Conservation (phyloP, 2,797 vertebrate species). For the Eremophila alpestris region DNA sequence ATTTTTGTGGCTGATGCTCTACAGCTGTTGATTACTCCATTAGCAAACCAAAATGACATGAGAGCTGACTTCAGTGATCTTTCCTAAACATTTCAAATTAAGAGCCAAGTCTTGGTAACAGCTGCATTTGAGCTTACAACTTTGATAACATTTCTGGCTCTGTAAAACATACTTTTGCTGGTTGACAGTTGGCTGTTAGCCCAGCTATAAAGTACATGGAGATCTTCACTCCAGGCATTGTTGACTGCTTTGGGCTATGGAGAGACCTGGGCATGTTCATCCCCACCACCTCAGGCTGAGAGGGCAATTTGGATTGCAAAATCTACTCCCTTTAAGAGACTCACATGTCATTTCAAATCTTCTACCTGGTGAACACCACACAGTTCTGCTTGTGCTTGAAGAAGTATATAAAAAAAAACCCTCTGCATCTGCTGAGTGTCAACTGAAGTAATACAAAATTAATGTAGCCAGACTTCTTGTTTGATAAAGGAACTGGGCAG, state of each 20-base stretch:
- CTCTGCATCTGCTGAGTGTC: not conserved
- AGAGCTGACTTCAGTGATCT: not conserved
- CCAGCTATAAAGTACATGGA: not conserved
- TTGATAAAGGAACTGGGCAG: not conserved
- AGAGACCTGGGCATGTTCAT: not conserved
- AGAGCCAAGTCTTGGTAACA: not conserved
- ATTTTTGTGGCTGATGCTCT: not conserved
- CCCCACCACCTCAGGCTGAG: not conserved
- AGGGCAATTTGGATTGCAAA: not conserved
- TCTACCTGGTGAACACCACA: not conserved
- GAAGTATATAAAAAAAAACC: not conserved
- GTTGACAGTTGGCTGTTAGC: not conserved
- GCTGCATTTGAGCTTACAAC: not conserved
- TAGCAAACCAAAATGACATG: not conserved
- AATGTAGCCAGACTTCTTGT: not conserved
- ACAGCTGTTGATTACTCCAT: conserved; percentile 12
- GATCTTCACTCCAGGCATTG: not conserved
- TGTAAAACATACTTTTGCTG: not conserved
- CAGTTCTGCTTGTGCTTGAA: not conserved
- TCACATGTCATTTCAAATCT: not conserved
- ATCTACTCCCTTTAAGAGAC: not conserved
- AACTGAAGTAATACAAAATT: not conserved
- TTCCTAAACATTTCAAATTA: not conserved
- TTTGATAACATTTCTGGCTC: not conserved
- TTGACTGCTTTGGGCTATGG: not conserved